Conservation (phyloP, 2,797 vertebrate genomes). For the Serranus cabrilla region DNA sequence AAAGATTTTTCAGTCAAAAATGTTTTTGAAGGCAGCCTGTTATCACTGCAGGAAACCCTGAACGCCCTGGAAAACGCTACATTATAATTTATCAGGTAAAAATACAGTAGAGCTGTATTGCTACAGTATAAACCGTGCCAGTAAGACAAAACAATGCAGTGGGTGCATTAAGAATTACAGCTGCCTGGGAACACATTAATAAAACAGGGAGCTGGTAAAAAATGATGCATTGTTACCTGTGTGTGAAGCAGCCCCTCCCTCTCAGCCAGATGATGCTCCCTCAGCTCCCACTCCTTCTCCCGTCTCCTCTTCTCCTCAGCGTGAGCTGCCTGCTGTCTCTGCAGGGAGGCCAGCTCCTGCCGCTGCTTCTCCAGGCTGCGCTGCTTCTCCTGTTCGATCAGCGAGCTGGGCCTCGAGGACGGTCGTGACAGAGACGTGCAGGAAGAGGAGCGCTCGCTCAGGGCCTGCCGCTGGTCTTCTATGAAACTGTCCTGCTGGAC, state of each 20-base stretch:
- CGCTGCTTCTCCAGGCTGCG: slow-evolving; percentile 96
- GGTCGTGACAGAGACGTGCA: slow-evolving; percentile 75
- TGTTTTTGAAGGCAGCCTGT: background rate
- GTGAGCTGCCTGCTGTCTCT: slow-evolving; percentile 92
- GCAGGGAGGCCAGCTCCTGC: slow-evolving; percentile 93
- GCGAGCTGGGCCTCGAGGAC: slow-evolving; percentile 87
- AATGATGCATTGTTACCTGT: slow-evolving; percentile 67
- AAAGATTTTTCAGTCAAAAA: background rate
- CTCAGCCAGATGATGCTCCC: slow-evolving; percentile 87
- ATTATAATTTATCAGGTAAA: slow-evolving; percentile 1
- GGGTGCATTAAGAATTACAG: background rate
- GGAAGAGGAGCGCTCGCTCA: slow-evolving; percentile 85
- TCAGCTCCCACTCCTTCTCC: slow-evolving; percentile 91
- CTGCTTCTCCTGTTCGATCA: slow-evolving; percentile 98
- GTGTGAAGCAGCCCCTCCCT: slow-evolving; percentile 83
- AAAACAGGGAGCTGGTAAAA: background rate
- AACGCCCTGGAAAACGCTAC: background rate
- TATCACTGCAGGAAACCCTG: slow-evolving; percentile 7
- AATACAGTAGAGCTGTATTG: background rate
- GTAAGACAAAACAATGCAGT: background rate
- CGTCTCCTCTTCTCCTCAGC: slow-evolving; percentile 88
- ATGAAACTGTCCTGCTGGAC: slow-evolving; percentile 97
- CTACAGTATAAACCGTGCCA: background rate
- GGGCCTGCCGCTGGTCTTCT: slow-evolving; percentile 93
- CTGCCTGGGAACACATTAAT: slow-evolving; percentile 2